Conservation (phyloP, 2,888 invertebrate genomes). For the Ophion ventricosus region DNA sequence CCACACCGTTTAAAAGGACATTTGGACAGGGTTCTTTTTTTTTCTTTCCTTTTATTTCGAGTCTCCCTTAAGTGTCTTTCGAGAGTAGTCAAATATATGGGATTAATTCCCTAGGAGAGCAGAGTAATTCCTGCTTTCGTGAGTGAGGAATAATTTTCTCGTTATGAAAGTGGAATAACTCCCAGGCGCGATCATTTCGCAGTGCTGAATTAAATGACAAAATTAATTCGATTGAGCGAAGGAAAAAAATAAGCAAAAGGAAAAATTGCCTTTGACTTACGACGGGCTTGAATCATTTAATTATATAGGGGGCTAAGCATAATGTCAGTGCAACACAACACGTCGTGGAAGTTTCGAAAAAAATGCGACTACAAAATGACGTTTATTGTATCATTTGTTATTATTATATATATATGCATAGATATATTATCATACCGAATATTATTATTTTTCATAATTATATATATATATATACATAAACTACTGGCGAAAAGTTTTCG, state of each 20-base stretch:
- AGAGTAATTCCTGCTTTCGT: not conserved
- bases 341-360: constrained; percentile 5
- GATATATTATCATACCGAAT: too few species aligned
- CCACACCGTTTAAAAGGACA: constrained; percentile 67
- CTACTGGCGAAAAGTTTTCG: too few species aligned
- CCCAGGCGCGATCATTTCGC: not conserved
- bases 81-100: not conserved
- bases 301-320: not conserved
- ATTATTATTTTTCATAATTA: too few species aligned
- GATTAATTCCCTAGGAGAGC: not conserved
- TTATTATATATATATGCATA: not conserved
- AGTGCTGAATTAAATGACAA: not conserved
- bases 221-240: constrained; percentile 27
- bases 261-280: not conserved
- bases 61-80: constrained; percentile 1
- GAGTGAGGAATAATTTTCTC: not conserved
- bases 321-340: constrained; percentile 19
- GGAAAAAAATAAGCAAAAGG: not conserved
- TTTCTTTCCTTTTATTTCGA: not conserved
- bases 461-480: too few species aligned
- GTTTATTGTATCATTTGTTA: not conserved
- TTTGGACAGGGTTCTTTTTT: constrained; percentile 41
- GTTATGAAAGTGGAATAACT: not conserved
- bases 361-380: constrained; percentile 8
- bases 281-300: constrained; percentile 3